phyloP scores from a whole-genome alignment of 2,888 invertebrate genomes.

The Rugalucina vietnamica region DNA sequence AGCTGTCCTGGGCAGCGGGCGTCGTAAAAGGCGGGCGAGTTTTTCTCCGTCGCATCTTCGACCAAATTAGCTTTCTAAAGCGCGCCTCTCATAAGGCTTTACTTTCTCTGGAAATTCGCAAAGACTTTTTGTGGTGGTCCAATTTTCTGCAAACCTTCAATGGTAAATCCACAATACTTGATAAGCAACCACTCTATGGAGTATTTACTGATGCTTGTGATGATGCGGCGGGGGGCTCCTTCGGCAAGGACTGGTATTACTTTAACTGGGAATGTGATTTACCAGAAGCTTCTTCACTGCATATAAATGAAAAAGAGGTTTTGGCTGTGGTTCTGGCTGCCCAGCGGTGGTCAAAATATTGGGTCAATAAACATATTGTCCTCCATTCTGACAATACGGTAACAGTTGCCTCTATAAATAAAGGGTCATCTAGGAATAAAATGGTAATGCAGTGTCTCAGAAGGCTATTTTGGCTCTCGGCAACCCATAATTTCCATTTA shows the following conservation, averaged over 20 bases:
- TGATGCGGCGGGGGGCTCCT: constrained; percentile 23
- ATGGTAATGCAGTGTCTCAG: constrained; percentile 20
- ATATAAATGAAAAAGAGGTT: constrained; percentile 31
- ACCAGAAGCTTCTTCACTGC: constrained; percentile 20
- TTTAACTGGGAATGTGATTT: constrained; percentile 31
- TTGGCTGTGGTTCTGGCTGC: constrained; percentile 18
- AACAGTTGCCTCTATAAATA: constrained; percentile 8
- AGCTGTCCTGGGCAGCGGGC: constrained; percentile 39
- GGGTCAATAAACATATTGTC: constrained; percentile 15
- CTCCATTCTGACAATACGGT: constrained; percentile 24
- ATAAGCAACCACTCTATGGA: constrained; percentile 14
- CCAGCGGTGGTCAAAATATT: constrained; percentile 16
- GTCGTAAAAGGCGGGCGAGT: constrained; percentile 35
- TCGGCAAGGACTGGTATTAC: constrained; percentile 29
- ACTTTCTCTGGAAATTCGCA: background rate
- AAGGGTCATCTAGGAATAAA: constrained; percentile 13
- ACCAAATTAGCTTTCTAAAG: constrained; percentile 19
- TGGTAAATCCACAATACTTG: constrained; percentile 22
- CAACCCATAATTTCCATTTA: constrained; percentile 22
- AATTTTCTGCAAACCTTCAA: constrained; percentile 21
- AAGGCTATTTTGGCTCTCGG: background rate
- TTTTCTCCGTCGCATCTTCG: constrained; percentile 38
- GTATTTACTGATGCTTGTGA: constrained; percentile 36
- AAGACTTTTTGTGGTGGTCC: constrained; percentile 37
- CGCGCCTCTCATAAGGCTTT: constrained; percentile 17